Evolutionary conservation across 2,797 vertebrate species (phyloP).

Genomic region (Macroramphosus scolopax): DNA sequence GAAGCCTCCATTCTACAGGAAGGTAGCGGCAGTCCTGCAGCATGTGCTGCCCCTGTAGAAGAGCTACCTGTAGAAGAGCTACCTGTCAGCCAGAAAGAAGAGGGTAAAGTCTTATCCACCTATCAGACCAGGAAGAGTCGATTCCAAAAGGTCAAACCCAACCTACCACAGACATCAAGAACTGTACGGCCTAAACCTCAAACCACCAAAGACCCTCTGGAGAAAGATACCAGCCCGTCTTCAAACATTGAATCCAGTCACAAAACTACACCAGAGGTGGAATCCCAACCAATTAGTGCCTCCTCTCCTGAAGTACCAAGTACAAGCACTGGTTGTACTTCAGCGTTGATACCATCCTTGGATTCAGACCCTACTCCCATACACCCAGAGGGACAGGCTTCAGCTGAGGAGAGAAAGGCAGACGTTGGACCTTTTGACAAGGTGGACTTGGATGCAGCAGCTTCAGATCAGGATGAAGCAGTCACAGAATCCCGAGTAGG

Average conservation of each 20-base stretch:
- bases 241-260: background rate
- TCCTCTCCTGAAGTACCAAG: background rate
- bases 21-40: background rate
- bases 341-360: background rate
- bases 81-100: slow-evolving; percentile 15
- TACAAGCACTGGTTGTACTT: background rate
- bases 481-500: slow-evolving; percentile 1
- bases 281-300: background rate
- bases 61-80: too few relatives aligned
- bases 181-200: slow-evolving; percentile 14
- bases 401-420: slow-evolving; percentile 12
- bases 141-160: slow-evolving; percentile 47
- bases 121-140: slow-evolving; percentile 17
- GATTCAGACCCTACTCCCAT: background rate
- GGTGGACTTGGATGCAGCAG: background rate
- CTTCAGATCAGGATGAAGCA: slow-evolving; percentile 3
- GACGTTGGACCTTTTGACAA: background rate
- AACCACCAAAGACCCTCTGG: background rate
- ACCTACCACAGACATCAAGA: slow-evolving; percentile 31
- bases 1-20: too few relatives aligned
- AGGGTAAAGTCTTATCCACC: background rate
- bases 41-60: slow-evolving; percentile 1
- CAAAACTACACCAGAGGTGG: background rate
- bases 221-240: slow-evolving; percentile 1
- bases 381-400: background rate